These are phyloP conservation scores for Tylochromis polylepis DNA, from an alignment of 2,113 vertebrate species.

Conservation along the genomic window DNA sequence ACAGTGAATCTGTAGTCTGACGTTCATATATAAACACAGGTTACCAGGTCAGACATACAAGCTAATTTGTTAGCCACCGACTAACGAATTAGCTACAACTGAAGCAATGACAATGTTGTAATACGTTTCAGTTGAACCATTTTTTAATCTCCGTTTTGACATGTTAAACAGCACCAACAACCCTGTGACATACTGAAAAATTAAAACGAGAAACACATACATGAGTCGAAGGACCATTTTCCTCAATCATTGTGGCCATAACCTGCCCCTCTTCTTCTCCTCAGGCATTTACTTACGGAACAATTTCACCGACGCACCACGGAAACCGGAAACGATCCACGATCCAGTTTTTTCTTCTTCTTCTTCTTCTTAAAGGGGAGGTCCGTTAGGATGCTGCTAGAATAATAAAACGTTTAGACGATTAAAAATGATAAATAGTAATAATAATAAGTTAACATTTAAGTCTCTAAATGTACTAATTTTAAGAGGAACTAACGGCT, in stretches of 20 bases:
- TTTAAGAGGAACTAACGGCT: not conserved
- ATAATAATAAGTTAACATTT: not conserved
- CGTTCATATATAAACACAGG: not conserved
- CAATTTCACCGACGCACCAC: slow-evolving; percentile 35
- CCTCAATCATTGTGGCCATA: slow-evolving; percentile 66
- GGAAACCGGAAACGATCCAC: slow-evolving; percentile 26
- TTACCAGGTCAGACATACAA: not conserved
- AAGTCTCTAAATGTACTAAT: rapidly evolving
- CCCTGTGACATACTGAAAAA: not conserved
- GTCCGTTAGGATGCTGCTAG: not conserved
- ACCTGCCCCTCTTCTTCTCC: not conserved
- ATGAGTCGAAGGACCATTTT: slow-evolving; percentile 64
- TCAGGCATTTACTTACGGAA: slow-evolving; percentile 19
- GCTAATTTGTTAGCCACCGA: slow-evolving; percentile 24
- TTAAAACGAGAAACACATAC: slow-evolving; percentile 12
- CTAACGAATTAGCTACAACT: not conserved
- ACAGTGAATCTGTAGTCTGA: not conserved
- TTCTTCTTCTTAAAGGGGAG: not conserved
- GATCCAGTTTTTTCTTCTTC: not conserved
- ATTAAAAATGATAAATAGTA: not conserved
- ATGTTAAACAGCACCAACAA: rapidly evolving
- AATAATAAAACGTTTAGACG: not conserved
- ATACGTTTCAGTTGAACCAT: rapidly evolving
- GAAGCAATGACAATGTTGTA: not conserved
- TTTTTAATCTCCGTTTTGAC: rapidly evolving